Evolutionary conservation across 1,140 invertebrate genomes (phyloP).

Genomic region (Magallana angulata): DNA sequence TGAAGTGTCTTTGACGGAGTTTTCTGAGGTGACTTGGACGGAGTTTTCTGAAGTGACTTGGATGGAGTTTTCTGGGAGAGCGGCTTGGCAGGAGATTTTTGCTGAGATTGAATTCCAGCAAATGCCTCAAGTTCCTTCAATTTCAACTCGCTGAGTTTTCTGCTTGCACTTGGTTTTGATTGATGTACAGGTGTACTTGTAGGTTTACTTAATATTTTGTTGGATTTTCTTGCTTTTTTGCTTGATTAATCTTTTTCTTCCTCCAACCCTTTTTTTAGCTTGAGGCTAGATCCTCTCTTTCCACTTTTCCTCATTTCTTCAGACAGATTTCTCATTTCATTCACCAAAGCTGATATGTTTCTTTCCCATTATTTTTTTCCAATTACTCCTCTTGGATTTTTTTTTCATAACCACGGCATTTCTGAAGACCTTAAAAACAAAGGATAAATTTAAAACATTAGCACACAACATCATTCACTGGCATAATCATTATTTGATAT

Average conservation of each 20-base stretch:
- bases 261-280: background rate
- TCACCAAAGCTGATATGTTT: background rate
- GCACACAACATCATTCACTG: too few relatives aligned
- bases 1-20: background rate
- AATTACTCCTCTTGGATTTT: background rate
- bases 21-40: background rate
- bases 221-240: background rate
- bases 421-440: too few relatives aligned
- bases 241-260: background rate
- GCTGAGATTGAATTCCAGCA: background rate
- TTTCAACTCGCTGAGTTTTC: background rate
- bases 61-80: background rate
- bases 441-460: too few relatives aligned
- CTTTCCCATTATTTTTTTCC: background rate
- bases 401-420: background rate
- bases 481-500: too few relatives aligned
- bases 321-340: background rate
- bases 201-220: background rate
- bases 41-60: background rate
- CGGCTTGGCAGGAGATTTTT: background rate
- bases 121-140: background rate
- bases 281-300: slow-evolving; percentile 5
- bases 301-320: slow-evolving; percentile 4
- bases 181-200: background rate
- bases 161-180: background rate